Percentiles rank a stretch among this genome's conserved stretches.
phyloP scores from a whole-genome alignment of 2,113 vertebrate species.

The Rostratula benghalensis region DNA sequence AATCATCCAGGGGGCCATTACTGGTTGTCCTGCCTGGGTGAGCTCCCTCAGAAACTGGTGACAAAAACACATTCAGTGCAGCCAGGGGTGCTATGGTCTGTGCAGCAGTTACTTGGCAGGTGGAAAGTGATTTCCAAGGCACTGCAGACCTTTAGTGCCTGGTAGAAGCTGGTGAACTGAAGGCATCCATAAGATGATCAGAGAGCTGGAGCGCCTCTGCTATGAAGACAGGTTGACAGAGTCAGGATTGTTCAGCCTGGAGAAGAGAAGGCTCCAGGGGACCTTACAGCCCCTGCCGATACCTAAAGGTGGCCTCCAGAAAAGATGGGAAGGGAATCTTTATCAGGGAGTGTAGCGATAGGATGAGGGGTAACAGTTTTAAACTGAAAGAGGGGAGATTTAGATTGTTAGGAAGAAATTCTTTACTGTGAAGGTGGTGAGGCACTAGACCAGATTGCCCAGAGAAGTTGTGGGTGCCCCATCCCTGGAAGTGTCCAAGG shows the following conservation, averaged over 20 bases:
- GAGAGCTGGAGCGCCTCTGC: neutral
- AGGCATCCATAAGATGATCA: neutral
- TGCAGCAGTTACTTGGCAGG: neutral
- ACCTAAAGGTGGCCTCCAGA: neutral
- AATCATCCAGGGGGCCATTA: neutral
- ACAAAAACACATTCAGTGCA: neutral
- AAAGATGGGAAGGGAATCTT: neutral
- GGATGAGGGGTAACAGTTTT: neutral
- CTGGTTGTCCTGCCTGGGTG: neutral
- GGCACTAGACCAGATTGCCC: neutral
- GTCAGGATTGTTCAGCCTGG: neutral
- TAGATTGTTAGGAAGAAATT: neutral
- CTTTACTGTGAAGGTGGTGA: neutral
- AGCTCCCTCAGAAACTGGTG: neutral
- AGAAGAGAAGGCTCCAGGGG: neutral
- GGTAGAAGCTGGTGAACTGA: neutral
- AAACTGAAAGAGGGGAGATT: neutral
- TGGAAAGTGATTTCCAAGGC: neutral
- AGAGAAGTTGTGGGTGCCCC: neutral
- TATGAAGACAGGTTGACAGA: neutral
- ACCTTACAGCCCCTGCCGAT: neutral
- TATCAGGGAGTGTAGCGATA: neutral
- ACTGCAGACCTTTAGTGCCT: neutral
- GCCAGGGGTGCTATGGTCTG: neutral
- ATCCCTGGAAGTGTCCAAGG: neutral